Evolutionary conservation across 2,797 vertebrate genomes (phyloP).

Genomic region (Bradypodion pumilum): DNA sequence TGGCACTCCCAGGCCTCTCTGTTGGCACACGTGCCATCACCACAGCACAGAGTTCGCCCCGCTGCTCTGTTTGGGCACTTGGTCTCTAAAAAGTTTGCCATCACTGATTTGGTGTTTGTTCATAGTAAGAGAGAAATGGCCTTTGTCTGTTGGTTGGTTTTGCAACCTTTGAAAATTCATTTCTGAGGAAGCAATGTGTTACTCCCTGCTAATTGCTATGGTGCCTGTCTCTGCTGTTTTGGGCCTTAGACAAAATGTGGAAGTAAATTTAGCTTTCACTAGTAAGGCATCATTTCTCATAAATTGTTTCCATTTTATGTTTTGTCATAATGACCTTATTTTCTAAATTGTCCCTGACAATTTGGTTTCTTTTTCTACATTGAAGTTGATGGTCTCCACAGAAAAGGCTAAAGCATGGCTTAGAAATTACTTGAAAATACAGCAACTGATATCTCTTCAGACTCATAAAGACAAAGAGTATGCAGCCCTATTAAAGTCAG

Average conservation of each 20-base stretch:
- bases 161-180: not conserved
- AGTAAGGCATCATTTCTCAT: not conserved
- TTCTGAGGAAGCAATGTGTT: not conserved
- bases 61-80: too few relatives aligned
- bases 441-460: not conserved
- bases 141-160: too few relatives aligned
- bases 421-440: conserved; percentile 6
- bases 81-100: too few relatives aligned
- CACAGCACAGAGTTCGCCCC: too few relatives aligned
- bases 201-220: not conserved
- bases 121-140: too few relatives aligned
- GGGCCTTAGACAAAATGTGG: not conserved
- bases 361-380: not conserved
- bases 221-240: too few relatives aligned
- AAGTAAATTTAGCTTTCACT: not conserved
- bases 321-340: not conserved
- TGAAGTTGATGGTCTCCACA: not conserved
- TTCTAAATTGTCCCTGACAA: not conserved
- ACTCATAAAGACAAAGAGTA: not conserved
- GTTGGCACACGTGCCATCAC: too few relatives aligned
- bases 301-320: not conserved
- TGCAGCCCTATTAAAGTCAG: not conserved
- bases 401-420: not conserved
- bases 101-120: too few relatives aligned
- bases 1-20: too few relatives aligned